Evolutionary conservation across 1,140 invertebrate genomes (phyloP).

Genomic region (Drosophila albomicans): DNA sequence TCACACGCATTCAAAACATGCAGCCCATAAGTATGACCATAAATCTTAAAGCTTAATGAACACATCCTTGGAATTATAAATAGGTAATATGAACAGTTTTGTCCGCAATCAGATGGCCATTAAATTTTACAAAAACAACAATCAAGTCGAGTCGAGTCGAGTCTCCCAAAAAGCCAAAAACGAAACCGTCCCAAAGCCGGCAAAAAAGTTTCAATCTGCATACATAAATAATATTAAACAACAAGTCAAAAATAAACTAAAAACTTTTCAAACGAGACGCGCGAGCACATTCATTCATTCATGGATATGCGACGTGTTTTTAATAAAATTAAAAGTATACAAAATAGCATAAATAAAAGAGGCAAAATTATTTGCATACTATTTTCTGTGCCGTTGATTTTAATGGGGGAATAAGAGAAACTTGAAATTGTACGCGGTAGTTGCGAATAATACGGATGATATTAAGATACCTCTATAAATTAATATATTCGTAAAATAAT

Average conservation of each 20-base stretch:
- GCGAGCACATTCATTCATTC: constrained; percentile 40
- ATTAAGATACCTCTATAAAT: constrained; percentile 19
- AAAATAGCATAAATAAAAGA: constrained; percentile 30
- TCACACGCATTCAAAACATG: constrained; percentile 39
- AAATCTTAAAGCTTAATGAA: constrained; percentile 68
- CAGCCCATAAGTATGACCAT: constrained; percentile 26
- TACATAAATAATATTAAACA: constrained; percentile 74
- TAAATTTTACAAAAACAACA: constrained; percentile 71
- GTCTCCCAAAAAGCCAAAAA: constrained; percentile 24
- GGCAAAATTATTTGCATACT: constrained; percentile 45
- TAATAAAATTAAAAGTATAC: constrained; percentile 10
- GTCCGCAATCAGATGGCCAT: constrained; percentile 63
- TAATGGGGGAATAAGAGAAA: constrained; percentile 31
- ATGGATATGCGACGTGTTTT: constrained; percentile 24
- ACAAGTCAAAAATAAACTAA: constrained; percentile 45
- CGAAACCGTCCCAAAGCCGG: constrained; percentile 34
- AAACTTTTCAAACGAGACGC: constrained; percentile 37
- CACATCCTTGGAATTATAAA: constrained; percentile 71
- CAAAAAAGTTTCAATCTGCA: constrained; percentile 58
- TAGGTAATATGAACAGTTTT: constrained; percentile 50
- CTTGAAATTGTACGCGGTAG: neutral
- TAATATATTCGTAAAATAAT: constrained; percentile 12
- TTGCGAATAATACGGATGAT: neutral
- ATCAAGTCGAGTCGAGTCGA: constrained; percentile 31
- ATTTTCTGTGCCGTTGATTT: constrained; percentile 25